These are phyloP conservation scores for Stenotaenia linearis DNA, from an alignment of 2,888 invertebrate genomes.

Conservation along the genomic window DNA sequence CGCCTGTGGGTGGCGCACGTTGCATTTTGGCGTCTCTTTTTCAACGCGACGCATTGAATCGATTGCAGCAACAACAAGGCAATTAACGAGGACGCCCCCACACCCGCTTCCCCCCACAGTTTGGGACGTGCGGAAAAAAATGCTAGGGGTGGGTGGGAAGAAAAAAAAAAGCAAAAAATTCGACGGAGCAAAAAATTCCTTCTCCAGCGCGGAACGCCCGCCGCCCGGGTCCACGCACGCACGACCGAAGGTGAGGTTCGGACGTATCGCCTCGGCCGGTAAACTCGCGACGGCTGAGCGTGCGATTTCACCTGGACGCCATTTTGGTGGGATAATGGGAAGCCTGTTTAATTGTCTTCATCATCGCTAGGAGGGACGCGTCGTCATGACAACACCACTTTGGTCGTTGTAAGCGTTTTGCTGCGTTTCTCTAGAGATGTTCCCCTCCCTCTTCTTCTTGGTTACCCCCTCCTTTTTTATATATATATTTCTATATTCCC, in stretches of 20 bases:
- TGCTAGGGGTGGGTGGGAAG: conserved; percentile 28
- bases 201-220: neutral
- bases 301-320: conserved; percentile 9
- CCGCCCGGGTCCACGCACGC: neutral
- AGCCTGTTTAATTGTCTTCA: conserved; percentile 9
- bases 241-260: neutral
- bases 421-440: conserved; percentile 10
- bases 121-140: conserved; percentile 15
- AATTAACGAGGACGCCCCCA: conserved; percentile 14
- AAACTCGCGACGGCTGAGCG: no score
- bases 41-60: conserved; percentile 10
- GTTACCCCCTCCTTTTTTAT: neutral
- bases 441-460: neutral
- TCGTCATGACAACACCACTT: conserved; percentile 13
- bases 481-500: neutral
- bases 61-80: conserved; percentile 19
- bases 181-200: neutral
- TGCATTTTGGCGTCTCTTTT: conserved; percentile 1
- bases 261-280: neutral
- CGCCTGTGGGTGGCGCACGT: conserved; percentile 1
- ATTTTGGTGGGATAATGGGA: neutral
- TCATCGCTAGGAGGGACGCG: conserved; percentile 14
- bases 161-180: neutral
- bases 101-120: neutral
- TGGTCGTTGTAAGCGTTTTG: conserved; percentile 20